Evolutionary conservation across 2,888 invertebrate species (phyloP).

Genomic region (Esperia sulphurella): DNA sequence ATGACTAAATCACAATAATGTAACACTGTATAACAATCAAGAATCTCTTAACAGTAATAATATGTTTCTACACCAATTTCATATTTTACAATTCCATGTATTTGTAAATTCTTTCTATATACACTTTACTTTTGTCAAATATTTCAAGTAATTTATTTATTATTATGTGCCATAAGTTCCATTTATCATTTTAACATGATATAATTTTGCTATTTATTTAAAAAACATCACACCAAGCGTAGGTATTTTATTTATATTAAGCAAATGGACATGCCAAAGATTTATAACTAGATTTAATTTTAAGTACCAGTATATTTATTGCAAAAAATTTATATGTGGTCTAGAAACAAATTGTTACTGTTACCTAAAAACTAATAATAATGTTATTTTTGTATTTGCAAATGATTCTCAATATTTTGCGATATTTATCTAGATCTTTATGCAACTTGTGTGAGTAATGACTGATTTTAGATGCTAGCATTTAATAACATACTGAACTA

Average conservation of each 20-base stretch:
- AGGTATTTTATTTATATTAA: slow-evolving; percentile 42
- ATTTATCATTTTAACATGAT: slow-evolving; percentile 11
- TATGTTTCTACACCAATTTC: slow-evolving; percentile 61
- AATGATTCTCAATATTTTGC: slow-evolving; percentile 62
- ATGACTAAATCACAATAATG: slow-evolving; percentile 35
- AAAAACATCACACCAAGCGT: slow-evolving; percentile 50
- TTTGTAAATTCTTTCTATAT: too few species aligned
- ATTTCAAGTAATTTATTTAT: too few species aligned
- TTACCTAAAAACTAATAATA: slow-evolving; percentile 41
- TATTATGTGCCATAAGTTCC: slow-evolving; percentile 33
- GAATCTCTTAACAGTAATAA: slow-evolving; percentile 71
- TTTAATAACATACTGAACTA: slow-evolving; percentile 25
- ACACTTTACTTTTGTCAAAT: too few species aligned
- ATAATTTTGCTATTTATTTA: not conserved
- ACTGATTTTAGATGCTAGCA: slow-evolving; percentile 64
- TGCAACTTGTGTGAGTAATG: slow-evolving; percentile 62
- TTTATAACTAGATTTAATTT: slow-evolving; percentile 66
- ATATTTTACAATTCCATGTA: not conserved
- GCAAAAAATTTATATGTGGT: slow-evolving; percentile 43
- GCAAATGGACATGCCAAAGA: slow-evolving; percentile 72
- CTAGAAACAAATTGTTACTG: slow-evolving; percentile 78
- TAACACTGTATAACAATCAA: slow-evolving; percentile 42
- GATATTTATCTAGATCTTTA: slow-evolving; percentile 45
- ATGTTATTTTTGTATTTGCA: slow-evolving; percentile 70
- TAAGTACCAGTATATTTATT: slow-evolving; percentile 51